Evolutionary conservation across 2,888 invertebrate species (phyloP), one percentile per base, ranked within the genome.

Genomic region (Drosophila hawaiiensis): DNA sequence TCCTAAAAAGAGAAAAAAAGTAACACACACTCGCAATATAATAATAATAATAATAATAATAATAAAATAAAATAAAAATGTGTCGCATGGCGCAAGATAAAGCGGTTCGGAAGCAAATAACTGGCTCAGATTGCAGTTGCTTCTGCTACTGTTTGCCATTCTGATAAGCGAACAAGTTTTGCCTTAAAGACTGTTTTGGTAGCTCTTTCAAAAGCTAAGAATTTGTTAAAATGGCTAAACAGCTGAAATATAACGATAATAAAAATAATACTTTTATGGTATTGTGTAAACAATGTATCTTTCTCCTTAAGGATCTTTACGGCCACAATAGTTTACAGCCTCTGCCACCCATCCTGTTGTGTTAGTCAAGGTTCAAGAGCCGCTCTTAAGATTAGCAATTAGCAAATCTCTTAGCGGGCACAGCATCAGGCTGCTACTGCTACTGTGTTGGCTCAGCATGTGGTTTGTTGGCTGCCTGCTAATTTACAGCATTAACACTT

Each of bases 81-180:
- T 85, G 74, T 84, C 85, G 85, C 83, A 67, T 71, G 78, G 70
- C 74, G 68, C 66, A 60, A 81, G 88, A 88, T 88, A 88, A 85
- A 83, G 68, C 64, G 63, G 58, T 62, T 49, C 59, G 41, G 43
- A 47, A 78, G 74, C 73, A 80, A 88, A 85, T 77, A 85, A 78
- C 80, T 72, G 78, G 77, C 86, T 74, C 68, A 49, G 86, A 82
- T 88, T 84, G 78, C 76, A 81, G 60, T 83, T 78, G 53, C 16
- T 58, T 50, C 68, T 43, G 73, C 80, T 72, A 60, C 80, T 63
- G 67, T 72, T 72, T 28, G 41, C 31, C 61, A 58, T 37, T 37
- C 47, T n/a, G 63, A 58, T 63, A 33, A 16, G 47, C 29, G 5
- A 6, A 35, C 3, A 5, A 12, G 28, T 53, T 39, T 37, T 52